Evolutionary conservation across 2,113 vertebrate genomes (phyloP), one percentile per base, ranked within the genome.

Genomic region (Chaenogobius annularis): DNA sequence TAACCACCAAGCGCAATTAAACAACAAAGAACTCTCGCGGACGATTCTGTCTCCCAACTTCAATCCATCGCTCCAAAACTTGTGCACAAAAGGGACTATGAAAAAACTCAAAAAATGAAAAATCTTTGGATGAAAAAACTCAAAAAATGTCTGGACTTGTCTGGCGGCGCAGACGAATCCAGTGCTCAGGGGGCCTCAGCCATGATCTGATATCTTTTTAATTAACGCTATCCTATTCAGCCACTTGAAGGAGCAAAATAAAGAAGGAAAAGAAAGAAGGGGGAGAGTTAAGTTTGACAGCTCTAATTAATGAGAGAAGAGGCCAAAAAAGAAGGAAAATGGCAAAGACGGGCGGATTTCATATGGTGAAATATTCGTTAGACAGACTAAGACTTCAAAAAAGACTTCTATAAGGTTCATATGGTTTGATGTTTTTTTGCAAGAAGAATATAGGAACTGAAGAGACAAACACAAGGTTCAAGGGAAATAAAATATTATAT

Each of bases 181-280:
- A 68, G 85, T 61, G 90, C 92, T 93, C 91, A 83, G 85, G 93
- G 92, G 91, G 86, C 81, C 86, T 70, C 54, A 22, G 56, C 84
- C 88, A 78, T 89, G 88, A 93, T 94, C 92, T 93, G 93, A 93
- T 94, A 94, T 94, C 91, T 93, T 94, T 94, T 94, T 94, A 94
- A 94, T 94, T 94, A 94, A 93, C 84, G 84, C 84, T 91, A 92
- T 91, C 93, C 93, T 84, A 91, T 93, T 94, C 92, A 93, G 88
- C 88, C 90, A 90, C 93, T 92, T 93, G 91, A 91, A 92, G 90
- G 85, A 90, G 83, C 85, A 86, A 88, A 88, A 88, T 86, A 87
- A 92, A 91, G 85, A 88, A 75, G 78, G n/a, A 20, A 55, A 55
- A 55, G 78, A 84, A 83, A 83, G 81, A 89, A 1, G 85, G 75